phyloP scores from a whole-genome alignment of 2,888 invertebrate genomes.

The Agapetus fuscipes region DNA sequence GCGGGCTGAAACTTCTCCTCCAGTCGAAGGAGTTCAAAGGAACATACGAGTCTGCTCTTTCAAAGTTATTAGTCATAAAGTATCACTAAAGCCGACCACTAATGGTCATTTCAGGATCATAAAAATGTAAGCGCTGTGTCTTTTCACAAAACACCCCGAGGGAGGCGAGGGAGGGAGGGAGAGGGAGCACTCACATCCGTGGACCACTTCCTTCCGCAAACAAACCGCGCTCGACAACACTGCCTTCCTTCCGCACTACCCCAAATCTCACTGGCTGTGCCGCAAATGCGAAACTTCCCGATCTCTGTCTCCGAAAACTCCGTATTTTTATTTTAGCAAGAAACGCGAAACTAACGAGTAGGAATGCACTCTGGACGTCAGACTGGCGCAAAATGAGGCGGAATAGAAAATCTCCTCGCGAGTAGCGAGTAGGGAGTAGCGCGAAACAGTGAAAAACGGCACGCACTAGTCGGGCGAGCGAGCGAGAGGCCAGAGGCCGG shows the following conservation, averaged over 20 bases:
- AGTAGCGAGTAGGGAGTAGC: conserved; percentile 16
- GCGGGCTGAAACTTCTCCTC: background rate
- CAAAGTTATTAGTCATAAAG: background rate
- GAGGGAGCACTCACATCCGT: background rate
- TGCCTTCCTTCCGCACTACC: too few species aligned
- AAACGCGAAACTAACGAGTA: conserved; percentile 3
- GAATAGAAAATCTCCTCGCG: conserved; percentile 19
- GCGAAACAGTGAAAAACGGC: conserved; percentile 13
- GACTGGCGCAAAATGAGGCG: conserved; percentile 16
- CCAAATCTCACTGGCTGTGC: too few species aligned
- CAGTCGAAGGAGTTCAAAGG: background rate
- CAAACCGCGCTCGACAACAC: background rate
- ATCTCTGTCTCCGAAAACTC: too few species aligned
- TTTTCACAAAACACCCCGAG: background rate
- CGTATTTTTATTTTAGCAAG: background rate
- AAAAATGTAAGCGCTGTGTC: too few species aligned
- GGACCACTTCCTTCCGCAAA: background rate
- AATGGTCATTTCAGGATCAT: too few species aligned
- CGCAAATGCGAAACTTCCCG: too few species aligned
- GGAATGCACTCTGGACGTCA: conserved; percentile 18
- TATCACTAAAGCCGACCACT: too few species aligned
- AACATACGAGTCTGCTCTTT: background rate
- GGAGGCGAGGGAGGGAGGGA: background rate
- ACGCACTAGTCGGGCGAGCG: conserved; percentile 15
- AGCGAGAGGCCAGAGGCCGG: conserved; percentile 14